Conservation (phyloP, 2,113 vertebrate species). For the Eubucco bourcierii region DNA sequence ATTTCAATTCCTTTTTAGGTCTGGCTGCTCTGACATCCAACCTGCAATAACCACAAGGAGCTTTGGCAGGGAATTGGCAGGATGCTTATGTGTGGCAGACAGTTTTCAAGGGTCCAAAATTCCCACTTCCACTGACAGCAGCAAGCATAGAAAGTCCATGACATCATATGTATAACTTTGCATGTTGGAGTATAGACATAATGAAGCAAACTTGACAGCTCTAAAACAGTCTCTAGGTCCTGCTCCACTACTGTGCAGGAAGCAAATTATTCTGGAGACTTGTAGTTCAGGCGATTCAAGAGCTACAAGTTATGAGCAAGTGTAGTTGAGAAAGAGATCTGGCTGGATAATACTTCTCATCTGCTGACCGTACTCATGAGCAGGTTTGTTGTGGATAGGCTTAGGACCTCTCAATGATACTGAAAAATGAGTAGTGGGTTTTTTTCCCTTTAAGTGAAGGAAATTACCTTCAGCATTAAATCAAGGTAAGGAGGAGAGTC, state of each 20-base stretch:
- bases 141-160: not conserved
- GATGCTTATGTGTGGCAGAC: not conserved
- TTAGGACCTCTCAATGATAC: not conserved
- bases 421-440: not conserved
- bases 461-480: conserved; percentile 1
- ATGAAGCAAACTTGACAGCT: not conserved
- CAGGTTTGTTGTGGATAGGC: not conserved
- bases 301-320: not conserved
- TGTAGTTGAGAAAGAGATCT: not conserved
- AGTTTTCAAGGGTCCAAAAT: not conserved
- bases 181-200: not conserved
- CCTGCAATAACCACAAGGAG: not conserved
- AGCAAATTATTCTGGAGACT: not conserved
- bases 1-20: conserved; percentile 38
- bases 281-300: not conserved
- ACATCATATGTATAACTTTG: conserved; percentile 16
- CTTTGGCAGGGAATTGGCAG: not conserved
- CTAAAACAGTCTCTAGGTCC: not conserved
- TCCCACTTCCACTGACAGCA: conserved; percentile 6
- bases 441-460: not conserved
- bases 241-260: not conserved
- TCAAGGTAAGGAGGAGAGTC: not conserved
- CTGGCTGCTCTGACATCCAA: not conserved
- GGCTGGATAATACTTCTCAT: not conserved
- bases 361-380: not conserved